phyloP scores from a whole-genome alignment of 2,797 vertebrate genomes.

The Vultur gryphus region DNA sequence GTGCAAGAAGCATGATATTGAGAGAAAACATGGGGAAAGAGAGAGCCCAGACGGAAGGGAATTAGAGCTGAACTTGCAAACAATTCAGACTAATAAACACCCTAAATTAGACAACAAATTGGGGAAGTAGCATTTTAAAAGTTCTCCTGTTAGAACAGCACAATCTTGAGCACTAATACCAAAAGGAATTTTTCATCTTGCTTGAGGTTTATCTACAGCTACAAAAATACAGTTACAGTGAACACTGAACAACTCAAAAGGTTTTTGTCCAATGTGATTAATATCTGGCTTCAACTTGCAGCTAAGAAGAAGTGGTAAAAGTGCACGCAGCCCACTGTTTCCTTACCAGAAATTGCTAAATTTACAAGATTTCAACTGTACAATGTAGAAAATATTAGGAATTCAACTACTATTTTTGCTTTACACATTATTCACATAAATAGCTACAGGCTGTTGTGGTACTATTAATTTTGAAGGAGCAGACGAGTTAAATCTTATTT shows the following conservation, averaged over 20 bases:
- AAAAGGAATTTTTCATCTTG: not conserved
- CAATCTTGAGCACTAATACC: not conserved
- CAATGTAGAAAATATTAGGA: not conserved
- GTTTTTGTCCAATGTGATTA: not conserved
- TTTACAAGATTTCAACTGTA: not conserved
- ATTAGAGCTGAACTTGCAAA: not conserved
- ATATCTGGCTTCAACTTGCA: not conserved
- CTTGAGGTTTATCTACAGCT: not conserved
- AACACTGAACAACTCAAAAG: not conserved
- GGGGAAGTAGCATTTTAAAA: not conserved
- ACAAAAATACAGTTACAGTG: not conserved
- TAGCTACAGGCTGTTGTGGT: not conserved
- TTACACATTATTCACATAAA: not conserved
- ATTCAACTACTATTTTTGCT: not conserved
- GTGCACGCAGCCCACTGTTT: not conserved
- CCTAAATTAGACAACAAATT: not conserved
- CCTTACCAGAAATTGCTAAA: not conserved
- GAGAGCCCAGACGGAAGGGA: not conserved
- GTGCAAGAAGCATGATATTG: not conserved
- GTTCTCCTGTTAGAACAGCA: not conserved
- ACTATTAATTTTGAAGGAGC: not conserved
- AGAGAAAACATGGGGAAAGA: not conserved
- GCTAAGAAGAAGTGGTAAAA: not conserved
- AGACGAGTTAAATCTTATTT: conserved; percentile 24
- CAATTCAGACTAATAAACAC: not conserved